Evolutionary conservation across 2,888 invertebrate genomes (phyloP).

Genomic region (Zootermopsis nevadensis): DNA sequence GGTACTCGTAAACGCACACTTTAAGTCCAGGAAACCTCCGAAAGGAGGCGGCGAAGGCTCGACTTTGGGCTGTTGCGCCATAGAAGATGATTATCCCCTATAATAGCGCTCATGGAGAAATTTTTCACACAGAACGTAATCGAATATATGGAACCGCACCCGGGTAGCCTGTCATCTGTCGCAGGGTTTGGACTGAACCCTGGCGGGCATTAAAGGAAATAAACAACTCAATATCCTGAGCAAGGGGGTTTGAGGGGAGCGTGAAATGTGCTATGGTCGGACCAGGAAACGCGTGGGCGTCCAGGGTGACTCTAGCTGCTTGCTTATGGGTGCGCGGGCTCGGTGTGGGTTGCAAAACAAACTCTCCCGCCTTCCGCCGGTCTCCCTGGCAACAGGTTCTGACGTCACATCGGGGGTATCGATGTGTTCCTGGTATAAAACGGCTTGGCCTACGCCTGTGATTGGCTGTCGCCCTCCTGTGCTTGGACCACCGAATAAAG

Average conservation of each 20-base stretch:
- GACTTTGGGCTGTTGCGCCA: too few species aligned
- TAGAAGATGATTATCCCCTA: too few species aligned
- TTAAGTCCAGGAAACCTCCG: too few species aligned
- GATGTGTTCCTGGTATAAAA: slow-evolving; percentile 26
- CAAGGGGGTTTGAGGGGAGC: background rate
- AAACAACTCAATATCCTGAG: slow-evolving; percentile 22
- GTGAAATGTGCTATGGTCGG: background rate
- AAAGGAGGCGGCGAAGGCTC: too few species aligned
- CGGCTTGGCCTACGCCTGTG: slow-evolving; percentile 16
- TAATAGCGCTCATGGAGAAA: background rate
- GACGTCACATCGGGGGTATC: slow-evolving; percentile 48
- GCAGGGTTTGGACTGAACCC: background rate
- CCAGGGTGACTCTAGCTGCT: background rate
- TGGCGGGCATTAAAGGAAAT: background rate
- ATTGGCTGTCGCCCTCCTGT: slow-evolving; percentile 28
- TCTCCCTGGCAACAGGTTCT: slow-evolving; percentile 51
- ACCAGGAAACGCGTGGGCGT: slow-evolving; percentile 29
- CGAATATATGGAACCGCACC: background rate
- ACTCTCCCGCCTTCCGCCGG: slow-evolving; percentile 12
- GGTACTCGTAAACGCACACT: too few species aligned
- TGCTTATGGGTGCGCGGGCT: background rate
- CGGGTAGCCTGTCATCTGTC: background rate
- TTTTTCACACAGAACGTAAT: background rate
- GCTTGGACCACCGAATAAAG: slow-evolving; percentile 9
- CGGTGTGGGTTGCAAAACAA: slow-evolving; percentile 23